phyloP scores from a whole-genome alignment of 2,113 vertebrate genomes.

The Xiphophorus hellerii region DNA sequence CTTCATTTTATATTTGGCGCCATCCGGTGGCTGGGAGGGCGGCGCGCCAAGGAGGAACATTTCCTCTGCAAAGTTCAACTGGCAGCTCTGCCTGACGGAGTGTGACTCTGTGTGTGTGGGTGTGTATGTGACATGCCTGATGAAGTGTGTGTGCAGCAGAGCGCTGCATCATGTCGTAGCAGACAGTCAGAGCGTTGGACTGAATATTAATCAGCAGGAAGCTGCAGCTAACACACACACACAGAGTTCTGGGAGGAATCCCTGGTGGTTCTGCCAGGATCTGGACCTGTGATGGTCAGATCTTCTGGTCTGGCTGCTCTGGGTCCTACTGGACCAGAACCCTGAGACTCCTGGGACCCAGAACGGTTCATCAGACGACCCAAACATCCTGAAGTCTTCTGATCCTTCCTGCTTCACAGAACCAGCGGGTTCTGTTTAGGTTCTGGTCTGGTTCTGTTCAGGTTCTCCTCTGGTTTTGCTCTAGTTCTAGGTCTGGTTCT shows the following conservation, averaged over 20 bases:
- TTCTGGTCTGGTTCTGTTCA: no score
- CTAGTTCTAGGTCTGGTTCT: no score
- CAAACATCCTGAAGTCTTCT: no score
- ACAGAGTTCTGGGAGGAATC: neutral
- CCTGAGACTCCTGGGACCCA: no score
- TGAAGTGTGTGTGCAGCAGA: constrained; percentile 40
- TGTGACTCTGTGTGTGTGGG: no score
- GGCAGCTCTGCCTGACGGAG: constrained; percentile 3
- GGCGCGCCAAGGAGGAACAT: neutral
- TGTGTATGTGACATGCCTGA: neutral
- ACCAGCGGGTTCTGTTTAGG: no score
- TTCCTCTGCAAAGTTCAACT: neutral
- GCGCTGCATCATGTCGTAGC: constrained; percentile 67
- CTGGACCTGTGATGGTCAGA: neutral
- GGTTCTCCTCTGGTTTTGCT: no score
- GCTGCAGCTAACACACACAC: constrained; percentile 37
- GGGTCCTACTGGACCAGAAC: no score
- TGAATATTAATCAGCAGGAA: constrained; percentile 72
- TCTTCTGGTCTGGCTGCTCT: no score
- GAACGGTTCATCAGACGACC: no score
- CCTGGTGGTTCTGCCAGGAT: neutral
- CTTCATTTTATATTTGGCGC: neutral
- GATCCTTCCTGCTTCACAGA: no score
- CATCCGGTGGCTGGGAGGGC: neutral
- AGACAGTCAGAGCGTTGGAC: constrained; percentile 65